Percentiles rank a stretch among this genome's conserved stretches.
Evolutionary conservation across 1,140 invertebrate species (phyloP).

Genomic region (Agrypnia vestita): DNA sequence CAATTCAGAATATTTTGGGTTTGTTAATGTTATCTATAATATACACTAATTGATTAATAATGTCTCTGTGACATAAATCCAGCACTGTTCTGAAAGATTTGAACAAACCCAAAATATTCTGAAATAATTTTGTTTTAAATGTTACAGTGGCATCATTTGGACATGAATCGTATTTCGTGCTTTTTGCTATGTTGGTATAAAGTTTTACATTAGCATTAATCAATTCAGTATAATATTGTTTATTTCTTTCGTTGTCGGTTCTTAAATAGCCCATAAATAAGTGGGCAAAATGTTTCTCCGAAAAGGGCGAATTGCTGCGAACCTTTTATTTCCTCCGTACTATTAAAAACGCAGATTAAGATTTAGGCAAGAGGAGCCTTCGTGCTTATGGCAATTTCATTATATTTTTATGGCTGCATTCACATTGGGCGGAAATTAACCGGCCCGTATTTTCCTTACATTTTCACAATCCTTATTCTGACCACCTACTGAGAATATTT

Average conservation of each 20-base stretch:
- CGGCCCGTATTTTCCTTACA: constrained; percentile 29
- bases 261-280: background rate
- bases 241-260: background rate
- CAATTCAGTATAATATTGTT: background rate
- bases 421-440: constrained; percentile 36
- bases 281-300: background rate
- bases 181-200: no score
- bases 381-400: constrained; percentile 32
- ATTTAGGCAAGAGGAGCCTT: constrained; percentile 5
- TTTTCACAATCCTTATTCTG: constrained; percentile 18
- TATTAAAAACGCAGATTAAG: constrained; percentile 36
- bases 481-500: constrained; percentile 25
- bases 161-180: constrained; percentile 4
- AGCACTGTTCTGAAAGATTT: no score
- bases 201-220: background rate
- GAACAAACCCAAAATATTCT: background rate
- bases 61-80: no score
- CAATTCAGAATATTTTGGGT: no score
- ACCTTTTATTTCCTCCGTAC: constrained; percentile 15
- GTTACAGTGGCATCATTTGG: background rate
- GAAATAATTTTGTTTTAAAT: background rate
- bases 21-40: no score
- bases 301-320: background rate
- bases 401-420: constrained; percentile 29
- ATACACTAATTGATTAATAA: no score